phyloP scores from a whole-genome alignment of 2,888 invertebrate species.

The Aricia artaxerxes region DNA sequence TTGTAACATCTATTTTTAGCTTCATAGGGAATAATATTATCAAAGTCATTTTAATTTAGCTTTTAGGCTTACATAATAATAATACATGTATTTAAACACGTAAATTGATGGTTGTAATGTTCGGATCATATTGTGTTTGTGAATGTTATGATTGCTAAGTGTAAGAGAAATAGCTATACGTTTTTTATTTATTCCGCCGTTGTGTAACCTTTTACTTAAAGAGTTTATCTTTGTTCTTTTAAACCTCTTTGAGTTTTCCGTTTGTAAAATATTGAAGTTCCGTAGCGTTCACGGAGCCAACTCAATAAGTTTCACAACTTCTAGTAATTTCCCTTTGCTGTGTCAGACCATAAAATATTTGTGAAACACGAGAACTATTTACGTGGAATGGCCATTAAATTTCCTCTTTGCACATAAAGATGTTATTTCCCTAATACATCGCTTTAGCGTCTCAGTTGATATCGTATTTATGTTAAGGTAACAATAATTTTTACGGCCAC shows the following conservation, averaged over 20 bases:
- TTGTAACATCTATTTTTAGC: neutral
- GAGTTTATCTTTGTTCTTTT: slow-evolving; percentile 15
- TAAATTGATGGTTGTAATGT: neutral
- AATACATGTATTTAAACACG: neutral
- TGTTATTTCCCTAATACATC: slow-evolving; percentile 65
- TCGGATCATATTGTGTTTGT: no score
- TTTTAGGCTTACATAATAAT: neutral
- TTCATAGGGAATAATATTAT: neutral
- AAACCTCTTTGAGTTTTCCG: neutral
- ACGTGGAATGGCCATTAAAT: slow-evolving; percentile 57
- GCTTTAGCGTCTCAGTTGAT: slow-evolving; percentile 50
- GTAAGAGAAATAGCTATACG: neutral
- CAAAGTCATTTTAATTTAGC: neutral
- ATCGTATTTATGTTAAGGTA: slow-evolving; percentile 57
- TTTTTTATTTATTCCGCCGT: neutral
- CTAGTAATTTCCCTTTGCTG: slow-evolving; percentile 30
- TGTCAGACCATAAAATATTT: slow-evolving; percentile 35
- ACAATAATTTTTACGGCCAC: slow-evolving; percentile 44
- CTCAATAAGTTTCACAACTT: slow-evolving; percentile 29
- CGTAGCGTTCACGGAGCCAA: neutral
- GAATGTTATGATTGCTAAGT: no score
- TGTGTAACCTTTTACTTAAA: neutral
- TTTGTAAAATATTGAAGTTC: slow-evolving; percentile 19
- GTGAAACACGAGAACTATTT: slow-evolving; percentile 41
- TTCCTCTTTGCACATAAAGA: slow-evolving; percentile 58